phyloP scores from a whole-genome alignment of 1,140 invertebrate genomes.

The Lordiphosa mommai region DNA sequence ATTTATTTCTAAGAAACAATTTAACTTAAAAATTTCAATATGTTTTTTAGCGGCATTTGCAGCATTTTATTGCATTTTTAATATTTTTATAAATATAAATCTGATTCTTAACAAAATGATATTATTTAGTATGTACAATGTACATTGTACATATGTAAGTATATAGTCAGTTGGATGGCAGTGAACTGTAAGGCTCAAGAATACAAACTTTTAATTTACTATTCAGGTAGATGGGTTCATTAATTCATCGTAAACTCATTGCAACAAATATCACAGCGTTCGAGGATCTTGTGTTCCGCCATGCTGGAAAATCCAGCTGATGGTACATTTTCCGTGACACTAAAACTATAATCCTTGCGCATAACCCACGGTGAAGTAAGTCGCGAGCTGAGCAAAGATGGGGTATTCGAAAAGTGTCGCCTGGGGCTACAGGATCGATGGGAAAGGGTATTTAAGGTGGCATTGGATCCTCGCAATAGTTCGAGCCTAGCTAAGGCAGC shows the following conservation, averaged over 20 bases:
- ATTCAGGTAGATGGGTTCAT: no score
- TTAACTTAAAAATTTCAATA: no score
- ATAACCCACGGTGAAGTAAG: conserved; percentile 52
- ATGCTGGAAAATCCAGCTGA: neutral
- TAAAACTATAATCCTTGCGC: conserved; percentile 28
- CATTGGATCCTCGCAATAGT: conserved; percentile 38
- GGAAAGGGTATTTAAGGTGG: conserved; percentile 33
- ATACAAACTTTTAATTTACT: no score
- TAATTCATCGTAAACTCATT: conserved; percentile 38
- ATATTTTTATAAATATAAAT: no score
- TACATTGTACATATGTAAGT: no score
- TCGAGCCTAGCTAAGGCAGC: conserved; percentile 49
- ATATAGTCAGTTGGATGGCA: no score
- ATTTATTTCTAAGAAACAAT: no score
- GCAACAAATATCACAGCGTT: conserved; percentile 42
- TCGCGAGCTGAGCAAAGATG: conserved; percentile 26
- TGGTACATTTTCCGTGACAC: conserved; percentile 14
- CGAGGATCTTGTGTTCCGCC: conserved; percentile 7
- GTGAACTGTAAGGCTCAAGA: no score
- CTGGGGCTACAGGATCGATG: conserved; percentile 34
- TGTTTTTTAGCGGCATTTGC: no score
- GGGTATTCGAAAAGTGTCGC: conserved; percentile 20
- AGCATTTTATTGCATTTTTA: no score
- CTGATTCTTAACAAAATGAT: no score
- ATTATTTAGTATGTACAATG: no score